phyloP scores from a whole-genome alignment of 2,888 invertebrate genomes.

The Apamea crenata region DNA sequence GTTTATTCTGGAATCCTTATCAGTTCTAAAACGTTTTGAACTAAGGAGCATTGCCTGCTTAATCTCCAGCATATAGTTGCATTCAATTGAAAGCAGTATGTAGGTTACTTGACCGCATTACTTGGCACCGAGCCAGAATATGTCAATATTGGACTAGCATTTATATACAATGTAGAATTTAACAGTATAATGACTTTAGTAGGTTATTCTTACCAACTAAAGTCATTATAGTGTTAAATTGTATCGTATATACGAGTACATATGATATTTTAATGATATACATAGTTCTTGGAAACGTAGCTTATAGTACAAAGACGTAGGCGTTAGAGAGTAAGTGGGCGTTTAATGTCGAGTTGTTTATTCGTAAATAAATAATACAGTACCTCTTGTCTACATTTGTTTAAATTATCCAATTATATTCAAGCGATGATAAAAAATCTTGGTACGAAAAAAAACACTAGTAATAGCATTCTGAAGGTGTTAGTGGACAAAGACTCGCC shows the following conservation, averaged over 20 bases:
- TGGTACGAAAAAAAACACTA: background rate
- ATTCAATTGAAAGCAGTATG: conserved; percentile 32
- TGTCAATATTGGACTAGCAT: conserved; percentile 34
- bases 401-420: background rate
- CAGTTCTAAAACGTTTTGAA: background rate
- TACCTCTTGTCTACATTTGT: background rate
- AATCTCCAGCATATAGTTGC: conserved; percentile 18
- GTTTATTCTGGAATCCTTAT: background rate
- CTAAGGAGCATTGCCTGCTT: conserved; percentile 22
- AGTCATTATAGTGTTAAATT: background rate
- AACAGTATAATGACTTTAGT: conserved; percentile 23
- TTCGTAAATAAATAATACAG: background rate
- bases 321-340: background rate
- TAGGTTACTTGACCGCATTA: conserved; percentile 49
- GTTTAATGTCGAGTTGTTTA: background rate
- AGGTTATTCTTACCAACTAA: background rate
- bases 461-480: background rate
- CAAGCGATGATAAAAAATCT: background rate
- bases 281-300: conserved; percentile 8
- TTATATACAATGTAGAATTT: conserved; percentile 44
- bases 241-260: background rate
- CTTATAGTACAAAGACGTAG: background rate
- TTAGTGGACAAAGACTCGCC: background rate
- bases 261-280: background rate
- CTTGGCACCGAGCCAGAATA: conserved; percentile 44